Base-by-base conservation (phyloP, 2,797 vertebrate genomes). In the Thalassophryne amazonica region DNA sequence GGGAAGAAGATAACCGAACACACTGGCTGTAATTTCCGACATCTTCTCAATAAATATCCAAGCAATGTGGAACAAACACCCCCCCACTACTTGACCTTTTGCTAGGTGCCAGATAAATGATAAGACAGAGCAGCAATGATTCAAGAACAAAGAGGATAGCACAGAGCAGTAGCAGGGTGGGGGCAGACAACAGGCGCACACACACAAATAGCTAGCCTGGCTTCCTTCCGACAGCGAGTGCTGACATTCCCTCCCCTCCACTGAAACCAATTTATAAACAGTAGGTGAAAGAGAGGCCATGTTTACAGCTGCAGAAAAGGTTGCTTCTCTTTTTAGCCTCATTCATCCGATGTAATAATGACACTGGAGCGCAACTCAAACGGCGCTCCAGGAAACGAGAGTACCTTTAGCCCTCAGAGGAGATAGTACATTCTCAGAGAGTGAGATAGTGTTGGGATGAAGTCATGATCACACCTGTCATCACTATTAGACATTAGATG, bases 1-100 rank as follows among this genome's bases (percentile, higher is more conserved):
- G n/a, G 42, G 32, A 37, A 23, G 27, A 65, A 48, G 53, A 70
- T 46, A 48, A 65, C 23, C 28, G 31, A 71, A 79, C 72, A 54
- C 64, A 68, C 28, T 40, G 59, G 36, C 51, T 73, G 62, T 81
- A 75, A 87, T 85, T 81, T 81, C 46, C 56, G 47, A 47, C 18
- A 31, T 73, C 66, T 80, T 69, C 65, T 58, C 63, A 72, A 84
- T 82, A 78, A 81, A 79, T 71, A 76, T 24, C 69, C 24, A 39
- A 73, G 69, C 72, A 63, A 65, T 56, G 37, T 50, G 27, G 49
- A 37, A 55, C 14, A 7, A 13, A 31, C 37, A 21, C 41, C 38
- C 25, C 6, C 28, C 30, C 20, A 42, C 67, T 56, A 62, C 73
- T 78, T 88, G 86, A 91, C 86, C 89, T 91, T 90, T 89, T 34